Percentiles rank a stretch among this genome's conserved stretches.
These are phyloP conservation scores for Leptopilina clavipes DNA, from an alignment of 1,140 invertebrate genomes.

Conservation along the genomic window DNA sequence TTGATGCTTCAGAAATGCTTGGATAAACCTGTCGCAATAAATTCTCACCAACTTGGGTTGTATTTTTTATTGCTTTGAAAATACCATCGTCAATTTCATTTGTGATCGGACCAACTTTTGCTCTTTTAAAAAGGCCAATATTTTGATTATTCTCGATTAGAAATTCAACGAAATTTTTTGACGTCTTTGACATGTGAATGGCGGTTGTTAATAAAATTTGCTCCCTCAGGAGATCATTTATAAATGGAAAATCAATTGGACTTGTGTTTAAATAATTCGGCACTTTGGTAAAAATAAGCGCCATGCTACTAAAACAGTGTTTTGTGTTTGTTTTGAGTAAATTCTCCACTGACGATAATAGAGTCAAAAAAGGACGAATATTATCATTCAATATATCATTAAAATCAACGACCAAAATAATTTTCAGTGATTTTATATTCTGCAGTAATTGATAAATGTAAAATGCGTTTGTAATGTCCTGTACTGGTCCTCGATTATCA, in stretches of 20 bases:
- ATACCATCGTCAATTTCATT: background rate
- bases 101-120: background rate
- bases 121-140: constrained; percentile 13
- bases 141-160: background rate
- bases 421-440: background rate
- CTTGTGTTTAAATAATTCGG: background rate
- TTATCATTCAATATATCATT: background rate
- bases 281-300: background rate
- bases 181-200: background rate
- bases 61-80: background rate
- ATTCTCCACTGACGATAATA: background rate
- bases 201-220: background rate
- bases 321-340: background rate
- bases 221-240: background rate
- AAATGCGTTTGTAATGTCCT: background rate
- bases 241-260: background rate
- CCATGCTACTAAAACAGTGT: background rate
- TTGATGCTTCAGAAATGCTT: background rate
- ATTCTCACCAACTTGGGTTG: background rate
- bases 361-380: background rate
- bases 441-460: background rate
- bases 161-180: background rate
- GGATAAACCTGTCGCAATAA: background rate
- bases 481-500: background rate
- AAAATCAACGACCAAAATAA: background rate